Conservation (phyloP, 1,140 invertebrate genomes). For the Trinorchestia longiramus region DNA sequence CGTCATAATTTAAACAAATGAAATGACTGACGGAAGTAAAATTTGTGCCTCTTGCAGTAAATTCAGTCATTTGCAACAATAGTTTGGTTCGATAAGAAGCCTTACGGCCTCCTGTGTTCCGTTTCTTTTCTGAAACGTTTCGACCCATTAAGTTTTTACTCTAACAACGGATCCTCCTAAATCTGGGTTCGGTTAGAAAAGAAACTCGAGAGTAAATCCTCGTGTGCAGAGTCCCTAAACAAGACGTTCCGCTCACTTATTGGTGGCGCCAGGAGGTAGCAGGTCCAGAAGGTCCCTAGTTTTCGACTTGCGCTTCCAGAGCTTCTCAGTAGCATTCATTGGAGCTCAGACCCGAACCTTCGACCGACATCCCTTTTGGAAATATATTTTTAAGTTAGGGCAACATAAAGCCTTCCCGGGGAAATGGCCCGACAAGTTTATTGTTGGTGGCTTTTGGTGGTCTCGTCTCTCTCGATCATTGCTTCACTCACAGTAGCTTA, state of each 20-base stretch:
- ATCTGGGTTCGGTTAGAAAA: constrained; percentile 23
- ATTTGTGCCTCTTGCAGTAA: background rate
- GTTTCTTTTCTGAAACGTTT: background rate
- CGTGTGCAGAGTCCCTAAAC: constrained; percentile 3
- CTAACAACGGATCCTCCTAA: background rate
- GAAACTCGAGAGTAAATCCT: constrained; percentile 16
- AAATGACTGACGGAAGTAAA: background rate
- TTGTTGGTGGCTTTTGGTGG: constrained; percentile 45
- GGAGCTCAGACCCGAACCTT: constrained; percentile 40
- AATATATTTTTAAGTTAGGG: constrained; percentile 54
- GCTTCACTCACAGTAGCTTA: background rate
- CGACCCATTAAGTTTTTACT: constrained; percentile 41
- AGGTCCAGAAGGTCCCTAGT: background rate
- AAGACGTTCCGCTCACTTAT: constrained; percentile 37
- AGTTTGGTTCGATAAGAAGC: background rate
- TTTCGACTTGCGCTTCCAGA: constrained; percentile 19
- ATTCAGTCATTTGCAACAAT: background rate
- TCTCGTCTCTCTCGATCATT: constrained; percentile 29
- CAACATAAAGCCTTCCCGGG: constrained; percentile 48
- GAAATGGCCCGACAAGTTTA: constrained; percentile 52
- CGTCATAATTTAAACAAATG: background rate
- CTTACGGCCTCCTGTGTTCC: background rate
- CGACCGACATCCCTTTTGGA: constrained; percentile 45
- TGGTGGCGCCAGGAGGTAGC: background rate
- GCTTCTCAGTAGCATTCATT: constrained; percentile 46